Evolutionary conservation across 2,113 vertebrate genomes (phyloP).

Genomic region (Procavia capensis): DNA sequence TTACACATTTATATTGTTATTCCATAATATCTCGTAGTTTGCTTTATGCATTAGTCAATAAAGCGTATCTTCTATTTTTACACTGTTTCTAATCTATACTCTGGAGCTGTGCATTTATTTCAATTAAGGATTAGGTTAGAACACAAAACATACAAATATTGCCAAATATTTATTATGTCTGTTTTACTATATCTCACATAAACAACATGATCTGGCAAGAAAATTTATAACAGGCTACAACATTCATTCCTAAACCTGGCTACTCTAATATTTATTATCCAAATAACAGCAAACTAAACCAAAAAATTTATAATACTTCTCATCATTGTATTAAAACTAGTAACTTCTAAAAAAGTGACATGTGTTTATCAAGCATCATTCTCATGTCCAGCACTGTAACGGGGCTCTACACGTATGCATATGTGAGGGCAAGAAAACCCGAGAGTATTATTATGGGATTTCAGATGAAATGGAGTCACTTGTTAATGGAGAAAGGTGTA

Average conservation of each 20-base stretch:
- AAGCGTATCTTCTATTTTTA: slow-evolving; percentile 28
- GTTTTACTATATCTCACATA: not conserved
- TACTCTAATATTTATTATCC: not conserved
- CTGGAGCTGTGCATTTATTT: not conserved
- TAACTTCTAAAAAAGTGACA: not conserved
- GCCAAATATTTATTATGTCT: not conserved
- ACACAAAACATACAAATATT: not conserved
- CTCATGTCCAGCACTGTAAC: not conserved
- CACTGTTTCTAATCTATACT: not conserved
- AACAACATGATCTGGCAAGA: not conserved
- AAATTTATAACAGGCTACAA: not conserved
- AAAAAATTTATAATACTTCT: not conserved
- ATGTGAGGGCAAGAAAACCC: not conserved
- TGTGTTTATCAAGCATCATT: not conserved
- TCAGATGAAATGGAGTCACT: not conserved
- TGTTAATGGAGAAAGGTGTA: not conserved
- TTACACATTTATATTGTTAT: not conserved
- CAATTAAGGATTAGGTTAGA: not conserved
- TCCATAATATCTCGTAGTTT: not conserved
- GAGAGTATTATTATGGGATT: not conserved
- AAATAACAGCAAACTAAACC: not conserved
- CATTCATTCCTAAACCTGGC: not conserved
- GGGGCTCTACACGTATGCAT: not conserved
- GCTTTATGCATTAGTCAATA: not conserved
- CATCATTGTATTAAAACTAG: not conserved